Conservation (phyloP, 2,797 vertebrate genomes). For the Gastrophryne carolinensis region DNA sequence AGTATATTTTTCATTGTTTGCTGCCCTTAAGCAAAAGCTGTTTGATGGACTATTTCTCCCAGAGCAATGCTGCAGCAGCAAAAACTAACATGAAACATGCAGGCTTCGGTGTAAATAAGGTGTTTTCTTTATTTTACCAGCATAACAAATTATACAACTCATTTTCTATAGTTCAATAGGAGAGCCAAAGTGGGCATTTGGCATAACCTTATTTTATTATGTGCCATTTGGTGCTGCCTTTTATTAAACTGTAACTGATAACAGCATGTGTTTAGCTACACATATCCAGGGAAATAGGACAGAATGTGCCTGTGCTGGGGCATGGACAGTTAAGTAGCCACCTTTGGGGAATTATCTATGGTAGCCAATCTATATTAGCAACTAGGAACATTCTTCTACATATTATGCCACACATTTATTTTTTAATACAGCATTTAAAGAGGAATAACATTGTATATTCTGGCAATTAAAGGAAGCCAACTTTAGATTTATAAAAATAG, state of each 20-base stretch:
- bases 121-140: slow-evolving; percentile 22
- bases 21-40: slow-evolving; percentile 43
- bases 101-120: slow-evolving; percentile 22
- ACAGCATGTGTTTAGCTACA: too few relatives aligned
- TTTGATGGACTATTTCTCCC: slow-evolving; percentile 44
- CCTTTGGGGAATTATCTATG: too few relatives aligned
- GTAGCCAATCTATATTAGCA: too few relatives aligned
- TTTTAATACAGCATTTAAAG: too few relatives aligned
- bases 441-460: too few relatives aligned
- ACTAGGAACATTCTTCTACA: too few relatives aligned
- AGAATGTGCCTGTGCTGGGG: too few relatives aligned
- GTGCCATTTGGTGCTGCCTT: not conserved
- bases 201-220: not conserved
- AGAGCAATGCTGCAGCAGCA: slow-evolving; percentile 30
- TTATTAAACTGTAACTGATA: not conserved
- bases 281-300: too few relatives aligned
- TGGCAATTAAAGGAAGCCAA: too few relatives aligned
- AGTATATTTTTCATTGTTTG: slow-evolving; percentile 44
- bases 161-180: not conserved
- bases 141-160: slow-evolving; percentile 19
- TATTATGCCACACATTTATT: too few relatives aligned
- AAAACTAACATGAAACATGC: slow-evolving; percentile 34
- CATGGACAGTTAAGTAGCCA: too few relatives aligned
- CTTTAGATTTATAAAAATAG: too few relatives aligned
- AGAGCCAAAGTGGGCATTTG: not conserved